Evolutionary conservation across 2,888 invertebrate genomes (phyloP), one percentile per base, ranked within the genome.

Genomic region (Rotaria magnacalcarata): DNA sequence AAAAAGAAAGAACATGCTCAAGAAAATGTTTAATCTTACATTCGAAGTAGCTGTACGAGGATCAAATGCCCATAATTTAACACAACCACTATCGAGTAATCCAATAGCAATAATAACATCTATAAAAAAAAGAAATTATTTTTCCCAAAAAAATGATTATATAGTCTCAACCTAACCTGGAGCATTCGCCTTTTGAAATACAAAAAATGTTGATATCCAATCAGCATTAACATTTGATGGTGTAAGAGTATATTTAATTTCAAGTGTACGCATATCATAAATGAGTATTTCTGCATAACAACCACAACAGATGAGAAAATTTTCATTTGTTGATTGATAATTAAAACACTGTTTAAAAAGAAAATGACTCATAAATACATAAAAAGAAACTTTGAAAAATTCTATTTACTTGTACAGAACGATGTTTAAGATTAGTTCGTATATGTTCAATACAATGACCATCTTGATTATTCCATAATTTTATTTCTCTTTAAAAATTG

Each of bases 61-160:
- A 80, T 80, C 80, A 80, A 80, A 80, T 47, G 80, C 80, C 80
- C 80, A 80, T 80, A 80, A 80, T 47, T 80, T 80, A 19, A 80
- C 80, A 47, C 80, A 80, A 47, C 80, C 80, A 43, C 47, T 80
- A 80, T 80, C 80, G 6, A 80, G 47, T n/a, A 80, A 47, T 47
- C 80, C 80, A 80, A 80, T 80, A 43, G n/a, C 19, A n/a, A 80
- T 80, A 14, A 80, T 43, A 24, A 47, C 80, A 80, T 80, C 80
- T 80, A 24, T 43, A 6, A 21, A 75, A 75, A 75, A 75, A 1
- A 52, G 5, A n/a, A 19, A 67, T 67, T 67, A 10, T 6, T 27
- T 27, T 67, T 27, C 14, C n/a, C 8, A 34, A 8, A 67, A 67
- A 6, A n/a, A 0, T 11, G 8, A 58, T 58, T 24, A 11, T 58